Evolutionary conservation across 2,888 invertebrate genomes (phyloP).

Genomic region (Omphaloscelis lunosa): DNA sequence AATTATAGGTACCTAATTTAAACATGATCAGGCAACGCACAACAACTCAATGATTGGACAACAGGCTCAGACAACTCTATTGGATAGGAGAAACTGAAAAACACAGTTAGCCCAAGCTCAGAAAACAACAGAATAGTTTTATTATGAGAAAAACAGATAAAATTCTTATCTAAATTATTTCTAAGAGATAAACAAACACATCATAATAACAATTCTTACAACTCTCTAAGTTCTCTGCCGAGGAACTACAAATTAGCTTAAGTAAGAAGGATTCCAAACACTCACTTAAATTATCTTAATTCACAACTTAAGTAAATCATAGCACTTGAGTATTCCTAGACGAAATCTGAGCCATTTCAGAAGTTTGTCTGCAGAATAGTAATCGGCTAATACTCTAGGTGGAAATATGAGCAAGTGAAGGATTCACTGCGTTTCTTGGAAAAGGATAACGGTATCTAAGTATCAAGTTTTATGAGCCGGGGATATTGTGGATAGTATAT

Average conservation of each 20-base stretch:
- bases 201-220: background rate
- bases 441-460: constrained; percentile 2
- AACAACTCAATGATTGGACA: background rate
- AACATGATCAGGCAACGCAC: background rate
- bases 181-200: background rate
- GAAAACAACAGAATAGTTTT: background rate
- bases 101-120: background rate
- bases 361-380: constrained; percentile 4
- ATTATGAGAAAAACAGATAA: background rate
- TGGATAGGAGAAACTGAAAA: background rate
- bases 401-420: background rate
- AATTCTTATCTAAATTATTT: background rate
- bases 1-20: background rate
- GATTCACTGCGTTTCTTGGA: background rate
- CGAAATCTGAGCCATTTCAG: constrained; percentile 12
- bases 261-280: constrained; percentile 18
- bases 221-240: background rate
- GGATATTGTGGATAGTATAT: constrained; percentile 7
- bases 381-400: constrained; percentile 10
- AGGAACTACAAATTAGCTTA: background rate
- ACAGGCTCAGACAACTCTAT: background rate
- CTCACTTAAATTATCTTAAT: constrained; percentile 14
- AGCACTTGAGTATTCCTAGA: constrained; percentile 15
- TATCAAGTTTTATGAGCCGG: constrained; percentile 3
- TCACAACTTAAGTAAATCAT: constrained; percentile 11